Evolutionary conservation across 2,797 vertebrate species (phyloP).

Genomic region (Brachymystax lenok): DNA sequence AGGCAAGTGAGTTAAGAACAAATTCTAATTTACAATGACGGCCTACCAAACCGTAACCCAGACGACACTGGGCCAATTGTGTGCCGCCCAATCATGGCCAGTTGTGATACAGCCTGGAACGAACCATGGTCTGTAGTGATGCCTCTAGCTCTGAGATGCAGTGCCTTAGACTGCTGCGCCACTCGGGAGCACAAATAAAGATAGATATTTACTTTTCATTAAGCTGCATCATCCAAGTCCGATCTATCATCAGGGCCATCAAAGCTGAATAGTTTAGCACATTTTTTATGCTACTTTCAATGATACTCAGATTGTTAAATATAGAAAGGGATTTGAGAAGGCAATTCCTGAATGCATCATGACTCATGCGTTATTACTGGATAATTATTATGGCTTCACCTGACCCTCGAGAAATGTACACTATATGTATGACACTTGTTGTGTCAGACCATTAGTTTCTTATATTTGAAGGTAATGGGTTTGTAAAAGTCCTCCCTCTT

Average conservation of each 20-base stretch:
- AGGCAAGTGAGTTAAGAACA: too few species aligned
- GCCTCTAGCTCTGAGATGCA: too few species aligned
- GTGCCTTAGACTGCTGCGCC: too few species aligned
- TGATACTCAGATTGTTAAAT: not conserved
- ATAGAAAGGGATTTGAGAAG: not conserved
- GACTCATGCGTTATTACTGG: not conserved
- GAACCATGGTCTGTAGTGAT: too few species aligned
- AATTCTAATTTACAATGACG: too few species aligned
- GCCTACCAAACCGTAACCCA: too few species aligned
- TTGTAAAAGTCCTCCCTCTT: not conserved
- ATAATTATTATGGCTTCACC: not conserved
- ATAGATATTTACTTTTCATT: not conserved
- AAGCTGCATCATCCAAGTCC: not conserved
- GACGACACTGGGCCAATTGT: too few species aligned
- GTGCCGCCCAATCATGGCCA: too few species aligned
- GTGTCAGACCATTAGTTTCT: not conserved
- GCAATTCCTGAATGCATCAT: not conserved
- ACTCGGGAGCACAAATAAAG: not conserved
- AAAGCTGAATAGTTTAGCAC: not conserved
- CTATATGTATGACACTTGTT: not conserved
- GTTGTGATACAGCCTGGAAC: too few species aligned
- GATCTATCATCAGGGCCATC: not conserved
- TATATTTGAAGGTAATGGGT: not conserved
- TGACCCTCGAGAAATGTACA: not conserved
- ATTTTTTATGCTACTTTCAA: not conserved